Evolutionary conservation across 2,888 invertebrate genomes (phyloP).

Genomic region (Lycia hirtaria): DNA sequence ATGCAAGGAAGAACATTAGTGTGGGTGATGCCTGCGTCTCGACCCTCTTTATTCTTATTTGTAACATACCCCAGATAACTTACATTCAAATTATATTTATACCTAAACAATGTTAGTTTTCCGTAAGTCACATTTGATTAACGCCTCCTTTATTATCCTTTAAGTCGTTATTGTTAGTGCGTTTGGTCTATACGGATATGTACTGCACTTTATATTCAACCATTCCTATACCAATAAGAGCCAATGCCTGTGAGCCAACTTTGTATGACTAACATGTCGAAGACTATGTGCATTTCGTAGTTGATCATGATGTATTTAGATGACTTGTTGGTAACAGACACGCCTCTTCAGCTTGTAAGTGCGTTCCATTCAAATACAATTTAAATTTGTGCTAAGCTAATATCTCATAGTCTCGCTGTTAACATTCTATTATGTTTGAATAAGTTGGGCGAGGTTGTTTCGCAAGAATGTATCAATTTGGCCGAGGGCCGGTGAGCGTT

Average conservation of each 20-base stretch:
- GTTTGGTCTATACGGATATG: neutral
- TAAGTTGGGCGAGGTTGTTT: slow-evolving; percentile 81
- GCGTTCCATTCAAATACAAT: slow-evolving; percentile 30
- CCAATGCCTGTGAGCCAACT: slow-evolving; percentile 3
- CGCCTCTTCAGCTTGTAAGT: slow-evolving; percentile 5
- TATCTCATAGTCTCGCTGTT: slow-evolving; percentile 51
- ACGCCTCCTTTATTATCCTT: slow-evolving; percentile 6
- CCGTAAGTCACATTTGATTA: slow-evolving; percentile 34
- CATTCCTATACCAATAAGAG: slow-evolving; percentile 25
- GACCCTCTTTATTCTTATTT: slow-evolving; percentile 61
- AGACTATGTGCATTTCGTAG: neutral
- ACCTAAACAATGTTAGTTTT: slow-evolving; percentile 43
- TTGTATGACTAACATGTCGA: neutral
- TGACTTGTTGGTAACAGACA: slow-evolving; percentile 9
- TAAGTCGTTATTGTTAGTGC: neutral
- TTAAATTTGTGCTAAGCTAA: slow-evolving; percentile 38
- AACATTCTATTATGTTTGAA: slow-evolving; percentile 70
- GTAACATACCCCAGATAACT: slow-evolving; percentile 45
- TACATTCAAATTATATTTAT: slow-evolving; percentile 44
- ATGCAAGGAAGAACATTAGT: slow-evolving; percentile 69
- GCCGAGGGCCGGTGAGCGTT: slow-evolving; percentile 72
- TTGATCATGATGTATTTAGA: slow-evolving; percentile 10
- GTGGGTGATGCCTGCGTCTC: slow-evolving; percentile 58
- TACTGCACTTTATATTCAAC: slow-evolving; percentile 30
- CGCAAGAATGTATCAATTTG: slow-evolving; percentile 82